phyloP scores from a whole-genome alignment of 2,888 invertebrate genomes.

The Cantharis rustica region DNA sequence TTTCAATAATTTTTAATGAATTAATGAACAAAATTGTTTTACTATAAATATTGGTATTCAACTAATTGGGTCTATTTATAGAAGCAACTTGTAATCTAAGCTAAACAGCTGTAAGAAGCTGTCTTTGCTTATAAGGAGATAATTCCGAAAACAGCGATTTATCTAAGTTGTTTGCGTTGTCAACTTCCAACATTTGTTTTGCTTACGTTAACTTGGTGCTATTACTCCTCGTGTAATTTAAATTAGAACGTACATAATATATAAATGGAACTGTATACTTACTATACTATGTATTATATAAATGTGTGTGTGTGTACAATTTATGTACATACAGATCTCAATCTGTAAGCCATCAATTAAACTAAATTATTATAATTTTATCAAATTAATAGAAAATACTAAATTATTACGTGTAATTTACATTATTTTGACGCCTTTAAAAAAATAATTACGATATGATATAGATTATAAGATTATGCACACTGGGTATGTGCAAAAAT shows the following conservation, averaged over 20 bases:
- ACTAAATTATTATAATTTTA: neutral
- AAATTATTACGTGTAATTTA: neutral
- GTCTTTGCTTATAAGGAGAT: slow-evolving; percentile 23
- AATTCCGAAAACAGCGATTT: slow-evolving; percentile 25
- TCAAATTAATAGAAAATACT: too few relatives aligned
- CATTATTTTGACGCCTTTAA: neutral
- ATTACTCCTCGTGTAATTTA: slow-evolving; percentile 19
- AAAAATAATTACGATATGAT: neutral
- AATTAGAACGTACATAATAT: slow-evolving; percentile 13
- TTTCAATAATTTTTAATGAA: slow-evolving; percentile 23
- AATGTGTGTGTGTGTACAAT: neutral
- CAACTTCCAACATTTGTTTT: slow-evolving; percentile 20
- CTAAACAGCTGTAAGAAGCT: slow-evolving; percentile 23
- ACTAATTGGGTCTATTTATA: slow-evolving; percentile 27
- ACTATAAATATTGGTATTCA: slow-evolving; percentile 23
- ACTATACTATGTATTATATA: neutral
- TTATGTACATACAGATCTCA: neutral
- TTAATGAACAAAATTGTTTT: slow-evolving; percentile 20
- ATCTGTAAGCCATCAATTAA: neutral
- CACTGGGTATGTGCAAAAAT: neutral
- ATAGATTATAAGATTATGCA: too few relatives aligned
- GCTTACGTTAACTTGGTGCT: slow-evolving; percentile 16
- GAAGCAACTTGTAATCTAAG: slow-evolving; percentile 13
- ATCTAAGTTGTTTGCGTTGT: slow-evolving; percentile 16
- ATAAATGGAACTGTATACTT: neutral